Percentiles rank a stretch among this genome's conserved stretches.
phyloP scores from a whole-genome alignment of 1,140 invertebrate genomes.

The Bombus polaris region DNA sequence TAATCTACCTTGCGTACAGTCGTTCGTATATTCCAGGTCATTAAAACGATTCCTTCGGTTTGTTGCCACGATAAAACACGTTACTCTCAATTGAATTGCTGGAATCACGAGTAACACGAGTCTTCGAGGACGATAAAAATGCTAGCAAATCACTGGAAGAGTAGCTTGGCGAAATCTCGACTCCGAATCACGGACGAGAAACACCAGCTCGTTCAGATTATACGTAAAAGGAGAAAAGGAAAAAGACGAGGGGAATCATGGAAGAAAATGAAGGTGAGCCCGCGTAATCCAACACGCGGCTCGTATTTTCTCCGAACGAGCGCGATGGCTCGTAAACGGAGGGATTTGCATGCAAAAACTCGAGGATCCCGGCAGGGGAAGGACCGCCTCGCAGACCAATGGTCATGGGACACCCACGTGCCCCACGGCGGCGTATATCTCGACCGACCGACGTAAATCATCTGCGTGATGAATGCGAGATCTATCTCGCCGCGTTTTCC shows the following conservation, averaged over 20 bases:
- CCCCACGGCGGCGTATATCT: conserved; percentile 20
- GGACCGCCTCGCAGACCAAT: not conserved
- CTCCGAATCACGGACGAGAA: not conserved
- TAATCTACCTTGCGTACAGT: not conserved
- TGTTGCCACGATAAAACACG: not conserved
- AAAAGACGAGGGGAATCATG: not conserved
- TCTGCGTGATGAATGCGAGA: conserved; percentile 70
- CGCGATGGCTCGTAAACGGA: not conserved
- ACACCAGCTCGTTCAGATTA: not conserved
- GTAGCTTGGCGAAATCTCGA: not conserved
- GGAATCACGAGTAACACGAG: conserved; percentile 13
- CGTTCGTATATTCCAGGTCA: not conserved
- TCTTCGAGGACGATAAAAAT: not conserved
- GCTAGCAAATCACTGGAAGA: not conserved
- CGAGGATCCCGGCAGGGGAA: too few species aligned
- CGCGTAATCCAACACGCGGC: conserved; percentile 26
- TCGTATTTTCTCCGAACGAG: not conserved
- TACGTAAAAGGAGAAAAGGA: not conserved
- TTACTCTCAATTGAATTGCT: not conserved
- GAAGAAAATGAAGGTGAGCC: not conserved
- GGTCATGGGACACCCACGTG: conserved; percentile 54
- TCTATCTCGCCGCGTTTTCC: conserved; percentile 67
- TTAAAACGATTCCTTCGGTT: not conserved
- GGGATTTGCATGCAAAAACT: conserved; percentile 32
- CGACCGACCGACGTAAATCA: conserved; percentile 60